Conservation (phyloP, 2,888 invertebrate species). For the Pachydiplax longipennis region DNA sequence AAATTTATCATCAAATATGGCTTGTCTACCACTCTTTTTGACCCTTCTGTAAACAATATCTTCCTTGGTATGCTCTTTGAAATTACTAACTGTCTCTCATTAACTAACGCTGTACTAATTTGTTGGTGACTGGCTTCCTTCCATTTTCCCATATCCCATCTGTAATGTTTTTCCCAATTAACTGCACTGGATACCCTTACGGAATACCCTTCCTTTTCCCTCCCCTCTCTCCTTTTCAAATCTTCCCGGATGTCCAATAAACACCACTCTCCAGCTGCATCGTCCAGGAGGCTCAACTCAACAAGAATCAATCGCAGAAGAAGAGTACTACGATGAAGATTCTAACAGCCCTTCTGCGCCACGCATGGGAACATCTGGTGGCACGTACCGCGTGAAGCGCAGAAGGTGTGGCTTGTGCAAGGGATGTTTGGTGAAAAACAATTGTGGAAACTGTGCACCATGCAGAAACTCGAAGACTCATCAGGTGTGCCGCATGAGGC, state of each 20-base stretch:
- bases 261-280: slow-evolving; percentile 9
- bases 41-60: not conserved
- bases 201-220: not conserved
- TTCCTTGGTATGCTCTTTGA: not conserved
- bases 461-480: slow-evolving; percentile 43
- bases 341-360: slow-evolving; percentile 11
- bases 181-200: not conserved
- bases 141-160: not conserved
- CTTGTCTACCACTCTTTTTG: not conserved
- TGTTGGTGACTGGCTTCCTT: not conserved
- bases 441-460: slow-evolving; percentile 45
- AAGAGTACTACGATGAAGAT: slow-evolving; percentile 38
- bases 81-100: not conserved
- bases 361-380: not conserved
- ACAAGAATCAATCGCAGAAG: slow-evolving; percentile 7
- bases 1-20: too few species aligned
- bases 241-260: not conserved
- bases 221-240: not conserved
- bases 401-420: slow-evolving; percentile 46
- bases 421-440: slow-evolving; percentile 46
- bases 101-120: not conserved
- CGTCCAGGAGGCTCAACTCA: not conserved
- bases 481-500: slow-evolving; percentile 44
- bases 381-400: slow-evolving; percentile 29
- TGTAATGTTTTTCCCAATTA: not conserved